Evolutionary conservation across 2,888 invertebrate genomes (phyloP).

Genomic region (Oscheius sp.): DNA sequence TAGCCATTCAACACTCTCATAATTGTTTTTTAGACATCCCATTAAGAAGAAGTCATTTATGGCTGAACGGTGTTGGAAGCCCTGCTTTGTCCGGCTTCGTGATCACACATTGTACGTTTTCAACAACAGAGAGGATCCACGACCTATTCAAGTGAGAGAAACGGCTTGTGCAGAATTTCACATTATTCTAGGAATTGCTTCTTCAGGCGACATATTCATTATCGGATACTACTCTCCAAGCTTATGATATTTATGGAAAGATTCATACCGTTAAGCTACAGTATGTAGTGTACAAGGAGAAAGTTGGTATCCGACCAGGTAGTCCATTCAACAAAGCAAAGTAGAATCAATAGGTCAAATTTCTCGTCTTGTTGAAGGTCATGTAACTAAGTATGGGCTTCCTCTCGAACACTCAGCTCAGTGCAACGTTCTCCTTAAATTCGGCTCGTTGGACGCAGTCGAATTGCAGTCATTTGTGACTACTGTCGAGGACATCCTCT

Average conservation of each 20-base stretch:
- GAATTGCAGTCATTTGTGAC: constrained; percentile 90
- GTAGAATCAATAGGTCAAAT: constrained; percentile 50
- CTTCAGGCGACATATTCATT: constrained; percentile 73
- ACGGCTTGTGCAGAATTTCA: not conserved
- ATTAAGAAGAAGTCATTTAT: constrained; percentile 88
- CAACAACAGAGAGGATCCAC: constrained; percentile 47
- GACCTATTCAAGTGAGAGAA: constrained; percentile 34
- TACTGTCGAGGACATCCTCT: constrained; percentile 90
- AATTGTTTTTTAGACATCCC: constrained; percentile 80
- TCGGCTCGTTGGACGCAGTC: constrained; percentile 87
- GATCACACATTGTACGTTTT: constrained; percentile 80
- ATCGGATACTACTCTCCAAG: constrained; percentile 77
- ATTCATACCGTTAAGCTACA: constrained; percentile 97
- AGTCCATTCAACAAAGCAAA: not conserved
- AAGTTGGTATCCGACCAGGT: constrained; percentile 92
- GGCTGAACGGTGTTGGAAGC: constrained; percentile 86
- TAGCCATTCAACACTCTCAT: not conserved
- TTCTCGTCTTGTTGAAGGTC: constrained; percentile 60
- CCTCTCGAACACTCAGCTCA: constrained; percentile 97
- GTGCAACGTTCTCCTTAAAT: constrained; percentile 92
- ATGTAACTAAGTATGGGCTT: constrained; percentile 89
- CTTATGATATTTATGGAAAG: constrained; percentile 98
- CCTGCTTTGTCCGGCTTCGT: constrained; percentile 85
- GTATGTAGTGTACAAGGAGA: constrained; percentile 96
- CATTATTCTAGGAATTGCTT: constrained; percentile 59